Evolutionary conservation across 2,797 vertebrate species (phyloP).

Genomic region (Cynodonichthys magdalenae): DNA sequence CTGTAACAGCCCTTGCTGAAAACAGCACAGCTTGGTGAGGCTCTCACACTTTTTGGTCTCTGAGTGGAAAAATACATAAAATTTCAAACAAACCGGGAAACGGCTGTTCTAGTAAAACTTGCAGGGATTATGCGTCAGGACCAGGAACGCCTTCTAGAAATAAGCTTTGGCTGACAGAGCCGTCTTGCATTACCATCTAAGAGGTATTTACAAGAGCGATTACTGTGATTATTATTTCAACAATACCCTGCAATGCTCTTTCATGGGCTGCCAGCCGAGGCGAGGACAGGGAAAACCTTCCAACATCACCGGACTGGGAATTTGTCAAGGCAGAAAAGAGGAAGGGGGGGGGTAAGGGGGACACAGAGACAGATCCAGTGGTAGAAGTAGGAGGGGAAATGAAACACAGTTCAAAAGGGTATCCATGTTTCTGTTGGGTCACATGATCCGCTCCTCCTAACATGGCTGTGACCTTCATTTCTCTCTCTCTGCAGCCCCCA

Average conservation of each 20-base stretch:
- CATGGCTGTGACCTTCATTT: constrained; percentile 38
- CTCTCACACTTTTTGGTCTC: constrained; percentile 21
- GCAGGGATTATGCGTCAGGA: constrained; percentile 64
- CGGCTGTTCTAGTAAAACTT: constrained; percentile 63
- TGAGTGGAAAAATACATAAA: constrained; percentile 53
- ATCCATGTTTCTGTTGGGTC: constrained; percentile 67
- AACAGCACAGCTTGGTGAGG: constrained; percentile 20
- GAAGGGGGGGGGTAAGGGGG: constrained; percentile 7
- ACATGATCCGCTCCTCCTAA: constrained; percentile 36
- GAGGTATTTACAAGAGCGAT: constrained; percentile 82
- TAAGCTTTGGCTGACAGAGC: constrained; percentile 70
- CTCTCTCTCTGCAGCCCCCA: constrained; percentile 88
- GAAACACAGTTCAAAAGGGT: constrained; percentile 73
- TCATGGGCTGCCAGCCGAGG: constrained; percentile 82
- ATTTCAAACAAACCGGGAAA: constrained; percentile 56
- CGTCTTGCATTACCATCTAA: constrained; percentile 71
- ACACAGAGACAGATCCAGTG: constrained; percentile 10
- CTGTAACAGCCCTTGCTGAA: constrained; percentile 16
- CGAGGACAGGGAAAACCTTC: constrained; percentile 73
- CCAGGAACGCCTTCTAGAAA: constrained; percentile 69
- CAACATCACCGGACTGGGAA: constrained; percentile 74
- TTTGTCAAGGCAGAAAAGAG: constrained; percentile 58
- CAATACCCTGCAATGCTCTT: constrained; percentile 83
- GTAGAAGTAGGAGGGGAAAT: constrained; percentile 25
- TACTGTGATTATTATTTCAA: constrained; percentile 87